Evolutionary conservation across 2,888 invertebrate genomes (phyloP), one percentile per base, ranked within the genome.

Genomic region (Dorcus parallelipipedus): DNA sequence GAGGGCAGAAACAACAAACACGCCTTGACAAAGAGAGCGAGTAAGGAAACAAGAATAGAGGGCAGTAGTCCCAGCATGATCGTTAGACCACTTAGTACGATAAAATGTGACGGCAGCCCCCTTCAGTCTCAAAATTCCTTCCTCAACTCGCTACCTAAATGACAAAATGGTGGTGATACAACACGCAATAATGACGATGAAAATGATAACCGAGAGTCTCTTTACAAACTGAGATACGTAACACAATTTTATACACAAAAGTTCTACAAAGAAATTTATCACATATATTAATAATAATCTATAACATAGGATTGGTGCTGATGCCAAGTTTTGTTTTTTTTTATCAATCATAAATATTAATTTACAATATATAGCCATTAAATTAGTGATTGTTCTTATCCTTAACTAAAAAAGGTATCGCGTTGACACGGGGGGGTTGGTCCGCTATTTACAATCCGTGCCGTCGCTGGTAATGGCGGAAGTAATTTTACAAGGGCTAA

Each of bases 341-440:
- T 55, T 47, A 52, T 56, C 47, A 56, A 68, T 69, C 67, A 69
- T 68, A 68, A 67, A 65, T 66, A 66, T 65, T 64, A 54, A 58
- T 62, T 42, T 61, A 69, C 65, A 63, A 60, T 69, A 59, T 68
- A 67, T 71, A 73, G 67, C 69, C 70, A 74, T 78, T 80, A 78
- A 78, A 77, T 78, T 76, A 79, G 76, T 80, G 78, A 81, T 82
- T 80, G 81, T 81, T 81, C 78, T 80, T 79, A 79, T 79, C 74
- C 79, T 81, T 75, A 76, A 71, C 73, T 74, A 59, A 76, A 64
- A 59, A 66, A 59, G 65, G 58, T 62, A 61, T 60, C 64, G 64
- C 65, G 62, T 53, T 47, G 55, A 41, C 60, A 48, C 64, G 62
- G 55, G 60, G 26, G 68, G 70, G 70, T 78, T 78, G 78, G 78